Conservation (phyloP, 2,888 invertebrate species). For the Ecdyonurus torrentis region DNA sequence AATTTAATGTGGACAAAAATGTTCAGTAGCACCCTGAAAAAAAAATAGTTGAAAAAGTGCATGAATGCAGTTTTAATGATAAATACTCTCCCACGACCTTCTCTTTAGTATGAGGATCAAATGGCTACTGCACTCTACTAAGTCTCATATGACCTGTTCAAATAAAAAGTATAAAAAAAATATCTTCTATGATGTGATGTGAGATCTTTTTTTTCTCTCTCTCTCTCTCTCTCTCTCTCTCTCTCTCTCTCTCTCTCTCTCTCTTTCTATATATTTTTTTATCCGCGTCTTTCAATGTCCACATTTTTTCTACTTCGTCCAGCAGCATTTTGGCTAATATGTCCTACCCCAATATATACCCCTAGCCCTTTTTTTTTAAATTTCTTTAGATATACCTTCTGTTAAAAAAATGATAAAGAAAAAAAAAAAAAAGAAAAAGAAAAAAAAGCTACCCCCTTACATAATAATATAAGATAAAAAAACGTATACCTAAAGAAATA, state of each 20-base stretch:
- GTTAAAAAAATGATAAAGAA: conserved; percentile 1
- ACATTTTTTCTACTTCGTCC: background rate
- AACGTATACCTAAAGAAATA: background rate
- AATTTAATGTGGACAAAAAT: too few species aligned
- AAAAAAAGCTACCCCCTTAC: background rate
- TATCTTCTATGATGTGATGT: background rate
- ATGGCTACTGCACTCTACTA: background rate
- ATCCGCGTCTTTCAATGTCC: conserved; percentile 3
- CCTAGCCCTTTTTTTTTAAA: background rate
- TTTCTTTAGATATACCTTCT: background rate
- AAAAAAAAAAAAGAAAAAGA: background rate
- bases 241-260: background rate
- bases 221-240: too few species aligned
- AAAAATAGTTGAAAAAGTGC: too few species aligned
- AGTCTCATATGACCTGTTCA: background rate
- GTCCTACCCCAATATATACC: background rate
- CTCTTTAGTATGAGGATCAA: background rate
- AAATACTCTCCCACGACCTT: conserved; percentile 3
- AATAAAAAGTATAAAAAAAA: background rate
- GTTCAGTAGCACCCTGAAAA: too few species aligned
- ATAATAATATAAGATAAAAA: background rate
- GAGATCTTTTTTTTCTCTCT: too few species aligned
- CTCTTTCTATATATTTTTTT: background rate
- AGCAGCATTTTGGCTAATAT: background rate
- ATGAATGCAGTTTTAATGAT: too few species aligned